phyloP scores from a whole-genome alignment of 2,888 invertebrate genomes.

The Himalopsyche anomala region DNA sequence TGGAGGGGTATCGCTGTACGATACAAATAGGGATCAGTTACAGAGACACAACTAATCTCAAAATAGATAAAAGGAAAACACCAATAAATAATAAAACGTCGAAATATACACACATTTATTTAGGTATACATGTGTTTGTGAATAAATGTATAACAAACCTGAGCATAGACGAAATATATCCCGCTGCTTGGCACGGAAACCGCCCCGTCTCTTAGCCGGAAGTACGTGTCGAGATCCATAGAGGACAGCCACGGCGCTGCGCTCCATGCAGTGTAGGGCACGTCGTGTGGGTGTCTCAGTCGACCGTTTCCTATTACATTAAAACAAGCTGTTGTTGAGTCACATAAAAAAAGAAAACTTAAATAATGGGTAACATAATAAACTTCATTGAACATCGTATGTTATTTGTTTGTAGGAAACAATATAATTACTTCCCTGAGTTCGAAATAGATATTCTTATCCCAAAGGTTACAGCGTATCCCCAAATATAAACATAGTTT shows the following conservation, averaged over 20 bases:
- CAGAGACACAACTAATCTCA: too few relatives aligned
- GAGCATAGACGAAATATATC: slow-evolving; percentile 86
- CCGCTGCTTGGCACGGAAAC: slow-evolving; percentile 84
- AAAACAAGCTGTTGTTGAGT: background rate
- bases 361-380: too few relatives aligned
- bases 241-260: slow-evolving; percentile 80
- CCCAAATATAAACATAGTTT: too few relatives aligned
- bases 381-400: too few relatives aligned
- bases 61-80: background rate
- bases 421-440: too few relatives aligned
- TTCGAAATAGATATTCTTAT: too few relatives aligned
- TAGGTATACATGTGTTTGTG: background rate
- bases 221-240: slow-evolving; percentile 79
- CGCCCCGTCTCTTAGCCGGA: slow-evolving; percentile 79
- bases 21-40: too few relatives aligned
- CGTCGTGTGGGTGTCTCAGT: slow-evolving; percentile 79
- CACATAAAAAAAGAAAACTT: background rate
- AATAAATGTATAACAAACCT: slow-evolving; percentile 71
- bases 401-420: too few relatives aligned
- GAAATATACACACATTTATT: background rate
- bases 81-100: too few relatives aligned
- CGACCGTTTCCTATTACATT: slow-evolving; percentile 79
- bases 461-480: too few relatives aligned
- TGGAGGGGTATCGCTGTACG: too few relatives aligned
- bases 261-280: slow-evolving; percentile 82